phyloP scores from a whole-genome alignment of 2,888 invertebrate species.

The Eulithis prunata region DNA sequence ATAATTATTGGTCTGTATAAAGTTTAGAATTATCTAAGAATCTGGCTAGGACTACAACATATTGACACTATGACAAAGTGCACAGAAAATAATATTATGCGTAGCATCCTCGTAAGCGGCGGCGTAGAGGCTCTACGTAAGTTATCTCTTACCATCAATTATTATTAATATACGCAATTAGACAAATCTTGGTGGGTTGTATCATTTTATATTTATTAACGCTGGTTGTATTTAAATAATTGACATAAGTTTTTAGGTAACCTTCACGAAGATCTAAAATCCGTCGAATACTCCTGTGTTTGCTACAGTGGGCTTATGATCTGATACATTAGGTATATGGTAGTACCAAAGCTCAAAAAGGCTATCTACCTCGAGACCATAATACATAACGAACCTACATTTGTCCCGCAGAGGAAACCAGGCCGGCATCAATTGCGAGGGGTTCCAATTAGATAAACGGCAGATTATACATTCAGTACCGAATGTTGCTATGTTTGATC shows the following conservation, averaged over 20 bases:
- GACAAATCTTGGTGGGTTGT: too few species aligned
- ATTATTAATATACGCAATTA: too few species aligned
- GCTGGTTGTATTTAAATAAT: too few species aligned
- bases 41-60: too few species aligned
- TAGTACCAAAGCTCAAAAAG: neutral
- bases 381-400: constrained; percentile 22
- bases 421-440: constrained; percentile 41
- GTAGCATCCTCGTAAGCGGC: constrained; percentile 1
- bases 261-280: too few species aligned
- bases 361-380: neutral
- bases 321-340: neutral
- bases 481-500: constrained; percentile 42
- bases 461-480: constrained; percentile 41
- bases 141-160: neutral
- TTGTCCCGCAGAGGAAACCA: constrained; percentile 34
- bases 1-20: too few species aligned
- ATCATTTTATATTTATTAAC: too few species aligned
- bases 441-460: constrained; percentile 45
- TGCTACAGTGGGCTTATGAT: neutral
- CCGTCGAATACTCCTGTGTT: too few species aligned
- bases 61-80: too few species aligned
- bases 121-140: constrained; percentile 29
- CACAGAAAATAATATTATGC: neutral
- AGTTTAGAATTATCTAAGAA: too few species aligned
- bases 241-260: too few species aligned